Evolutionary conservation across 1,140 invertebrate species (phyloP).

Genomic region (Cardiocondyla obscurior): DNA sequence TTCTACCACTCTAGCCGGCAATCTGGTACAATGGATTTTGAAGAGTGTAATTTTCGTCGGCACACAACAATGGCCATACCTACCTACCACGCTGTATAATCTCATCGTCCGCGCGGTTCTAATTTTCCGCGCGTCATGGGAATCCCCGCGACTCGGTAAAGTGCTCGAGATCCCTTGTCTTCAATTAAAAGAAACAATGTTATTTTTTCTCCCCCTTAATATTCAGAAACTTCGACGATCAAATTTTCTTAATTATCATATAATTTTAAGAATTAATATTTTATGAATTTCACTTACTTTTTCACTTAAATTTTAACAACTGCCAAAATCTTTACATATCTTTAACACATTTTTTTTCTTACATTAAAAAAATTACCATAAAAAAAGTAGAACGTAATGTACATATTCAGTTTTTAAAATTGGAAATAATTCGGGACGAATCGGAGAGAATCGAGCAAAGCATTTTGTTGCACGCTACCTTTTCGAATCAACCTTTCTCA

Average conservation of each 20-base stretch:
- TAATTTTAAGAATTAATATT: neutral
- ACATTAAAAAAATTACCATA: neutral
- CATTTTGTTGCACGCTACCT: neutral
- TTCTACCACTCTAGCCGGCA: slow-evolving; percentile 32
- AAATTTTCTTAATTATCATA: too few relatives aligned
- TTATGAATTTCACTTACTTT: neutral
- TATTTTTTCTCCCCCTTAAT: too few relatives aligned
- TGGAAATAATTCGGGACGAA: neutral
- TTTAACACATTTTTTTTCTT: neutral
- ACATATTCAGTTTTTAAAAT: neutral
- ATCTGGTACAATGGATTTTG: slow-evolving; percentile 71
- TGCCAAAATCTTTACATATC: too few relatives aligned
- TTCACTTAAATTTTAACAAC: neutral
- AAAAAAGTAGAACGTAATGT: neutral
- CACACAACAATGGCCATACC: slow-evolving; percentile 70
- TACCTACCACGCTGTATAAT: slow-evolving; percentile 72
- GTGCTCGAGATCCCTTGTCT: neutral
- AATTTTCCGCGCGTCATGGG: slow-evolving; percentile 75
- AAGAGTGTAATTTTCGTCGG: slow-evolving; percentile 73
- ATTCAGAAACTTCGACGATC: neutral
- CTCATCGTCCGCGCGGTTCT: slow-evolving; percentile 69
- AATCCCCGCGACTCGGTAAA: slow-evolving; percentile 56
- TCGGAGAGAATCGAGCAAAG: neutral
- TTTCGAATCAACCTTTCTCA: neutral
- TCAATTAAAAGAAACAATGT: too few relatives aligned